Conservation (phyloP, 2,888 invertebrate genomes). For the Melanargia galathea region DNA sequence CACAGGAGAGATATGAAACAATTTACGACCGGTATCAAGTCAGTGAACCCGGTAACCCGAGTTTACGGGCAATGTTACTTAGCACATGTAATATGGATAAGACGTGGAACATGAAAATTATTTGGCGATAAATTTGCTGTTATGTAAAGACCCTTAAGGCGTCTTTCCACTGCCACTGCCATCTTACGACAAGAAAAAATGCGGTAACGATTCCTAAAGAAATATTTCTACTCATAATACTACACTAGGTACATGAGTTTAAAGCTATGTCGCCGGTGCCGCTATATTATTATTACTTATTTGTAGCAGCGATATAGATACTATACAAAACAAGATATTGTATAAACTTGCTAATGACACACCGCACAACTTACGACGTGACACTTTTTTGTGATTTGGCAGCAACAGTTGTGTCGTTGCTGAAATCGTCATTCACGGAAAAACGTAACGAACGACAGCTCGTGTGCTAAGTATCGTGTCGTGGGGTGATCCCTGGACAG, state of each 20-base stretch:
- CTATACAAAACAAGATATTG: too few relatives aligned
- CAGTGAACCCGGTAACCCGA: constrained; percentile 27
- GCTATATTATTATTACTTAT: too few relatives aligned
- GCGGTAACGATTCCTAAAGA: neutral
- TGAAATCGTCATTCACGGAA: neutral
- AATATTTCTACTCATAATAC: too few relatives aligned
- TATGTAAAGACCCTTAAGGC: constrained; percentile 49
- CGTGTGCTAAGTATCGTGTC: neutral
- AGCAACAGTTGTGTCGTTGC: neutral
- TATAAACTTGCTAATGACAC: too few relatives aligned
- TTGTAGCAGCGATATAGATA: too few relatives aligned
- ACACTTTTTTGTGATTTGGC: too few relatives aligned
- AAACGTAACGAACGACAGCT: neutral
- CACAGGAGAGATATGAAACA: constrained; percentile 1
- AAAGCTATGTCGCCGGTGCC: too few relatives aligned
- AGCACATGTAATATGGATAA: constrained; percentile 34
- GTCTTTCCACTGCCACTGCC: neutral
- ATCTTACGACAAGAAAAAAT: neutral
- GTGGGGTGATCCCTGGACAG: neutral
- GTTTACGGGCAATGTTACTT: constrained; percentile 30
- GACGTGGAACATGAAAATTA: constrained; percentile 14
- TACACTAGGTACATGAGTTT: too few relatives aligned
- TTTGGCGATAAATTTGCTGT: constrained; percentile 65
- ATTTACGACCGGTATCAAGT: constrained; percentile 22
- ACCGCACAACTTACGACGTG: too few relatives aligned